Evolutionary conservation across 1,140 invertebrate species (phyloP).

Genomic region (Heliconius nattereri): DNA sequence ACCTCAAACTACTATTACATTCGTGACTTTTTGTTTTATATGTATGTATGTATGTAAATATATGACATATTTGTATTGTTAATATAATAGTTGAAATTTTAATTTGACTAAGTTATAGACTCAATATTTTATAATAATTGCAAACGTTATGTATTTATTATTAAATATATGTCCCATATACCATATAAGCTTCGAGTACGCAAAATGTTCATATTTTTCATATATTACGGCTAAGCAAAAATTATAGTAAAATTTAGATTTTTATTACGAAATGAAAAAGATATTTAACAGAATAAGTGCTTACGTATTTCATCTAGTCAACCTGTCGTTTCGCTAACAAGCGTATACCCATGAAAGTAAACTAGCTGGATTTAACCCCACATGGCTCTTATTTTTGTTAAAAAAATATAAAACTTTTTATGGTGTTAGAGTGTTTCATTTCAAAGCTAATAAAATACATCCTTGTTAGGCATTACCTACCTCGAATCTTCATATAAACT

Average conservation of each 20-base stretch:
- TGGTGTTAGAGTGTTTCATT: not conserved
- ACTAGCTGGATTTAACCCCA: not conserved
- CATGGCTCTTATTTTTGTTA: not conserved
- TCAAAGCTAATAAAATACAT: not conserved
- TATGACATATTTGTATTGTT: not conserved
- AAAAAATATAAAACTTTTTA: not conserved
- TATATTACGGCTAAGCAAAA: too few relatives aligned
- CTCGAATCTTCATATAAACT: not conserved
- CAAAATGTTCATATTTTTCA: too few relatives aligned
- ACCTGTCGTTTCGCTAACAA: not conserved
- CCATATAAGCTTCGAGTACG: too few relatives aligned
- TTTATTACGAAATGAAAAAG: too few relatives aligned
- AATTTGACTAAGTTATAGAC: too few relatives aligned
- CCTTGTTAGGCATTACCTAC: not conserved
- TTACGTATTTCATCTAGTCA: not conserved
- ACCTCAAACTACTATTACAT: slow-evolving; percentile 34
- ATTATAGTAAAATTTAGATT: too few relatives aligned
- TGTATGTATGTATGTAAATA: not conserved
- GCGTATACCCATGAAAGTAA: not conserved
- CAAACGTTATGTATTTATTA: too few relatives aligned
- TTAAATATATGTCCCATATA: too few relatives aligned
- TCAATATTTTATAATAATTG: too few relatives aligned
- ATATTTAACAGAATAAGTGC: too few relatives aligned
- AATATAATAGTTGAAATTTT: too few relatives aligned
- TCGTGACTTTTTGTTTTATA: slow-evolving; percentile 26